Base-by-base conservation (phyloP, 2,797 vertebrate genomes). In the Brotula barbata region DNA sequence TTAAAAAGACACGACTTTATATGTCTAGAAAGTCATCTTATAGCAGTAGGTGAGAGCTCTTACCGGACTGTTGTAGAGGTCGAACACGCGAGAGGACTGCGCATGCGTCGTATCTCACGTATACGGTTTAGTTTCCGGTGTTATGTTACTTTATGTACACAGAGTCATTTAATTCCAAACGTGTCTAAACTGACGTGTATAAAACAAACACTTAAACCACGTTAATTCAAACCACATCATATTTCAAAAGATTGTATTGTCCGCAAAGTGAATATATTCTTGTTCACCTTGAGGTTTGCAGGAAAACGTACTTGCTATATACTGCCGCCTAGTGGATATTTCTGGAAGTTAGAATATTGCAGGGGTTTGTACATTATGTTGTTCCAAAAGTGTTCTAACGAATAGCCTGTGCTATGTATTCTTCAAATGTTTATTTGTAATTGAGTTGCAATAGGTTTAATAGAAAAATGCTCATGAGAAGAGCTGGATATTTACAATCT, bases 41-140 rank as follows among this genome's bases (percentile, higher is more conserved):
- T 17, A 10, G 22, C 17, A 22, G 60, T 41, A 17, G 56, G 64
- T 59, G 49, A 60, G 63, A 61, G 50, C 53, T 16, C 84, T 83
- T 44, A 88, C 86, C 83, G 72, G 82, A 53, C 28, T 64, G 57
- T 7, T 57, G 82, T 85, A 87, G 84, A 90, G 88, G 88, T 90
- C 88, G 88, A 86, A 88, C 59, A 61, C 80, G 50, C 65, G 58
- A 77, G 82, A 76, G 49, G 20, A 3, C 0, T 0, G 58, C 80
- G 72, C 88, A 84, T 84, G 88, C 86, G 85, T 65, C 44, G 0
- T 22, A 46, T 28, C 5, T 20, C 15, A 3, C 12, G 39, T 16
- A 12, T 17, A 22, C 11, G 41, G 7, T 6, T 47, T 25, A 21
- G 50, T 31, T 83, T 88, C 85, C 87, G 80, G 84, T 65, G 64